Percentiles rank a stretch among this genome's conserved stretches.
phyloP scores from a whole-genome alignment of 2,888 invertebrate genomes.

The Drosophila macrospina region DNA sequence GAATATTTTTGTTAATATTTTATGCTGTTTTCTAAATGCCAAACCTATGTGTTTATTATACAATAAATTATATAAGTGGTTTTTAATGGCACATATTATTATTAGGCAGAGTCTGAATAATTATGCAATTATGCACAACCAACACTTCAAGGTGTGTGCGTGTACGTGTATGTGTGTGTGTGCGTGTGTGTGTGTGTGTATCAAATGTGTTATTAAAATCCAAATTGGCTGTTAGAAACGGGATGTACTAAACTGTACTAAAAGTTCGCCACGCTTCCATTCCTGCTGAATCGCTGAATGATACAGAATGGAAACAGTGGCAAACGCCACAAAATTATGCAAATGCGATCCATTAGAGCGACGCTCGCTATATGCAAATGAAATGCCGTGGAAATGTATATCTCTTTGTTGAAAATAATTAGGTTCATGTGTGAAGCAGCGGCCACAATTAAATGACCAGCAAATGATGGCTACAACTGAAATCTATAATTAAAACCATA shows the following conservation, averaged over 20 bases:
- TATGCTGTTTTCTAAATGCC: neutral
- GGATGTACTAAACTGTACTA: constrained; percentile 22
- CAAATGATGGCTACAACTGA: constrained; percentile 37
- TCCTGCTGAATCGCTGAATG: constrained; percentile 12
- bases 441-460: constrained; percentile 58
- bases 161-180: neutral
- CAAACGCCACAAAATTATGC: constrained; percentile 47
- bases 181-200: constrained; percentile 4
- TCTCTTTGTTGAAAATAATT: constrained; percentile 48
- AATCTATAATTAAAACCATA: constrained; percentile 64
- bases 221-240: constrained; percentile 16
- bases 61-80: constrained; percentile 17
- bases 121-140: constrained; percentile 35
- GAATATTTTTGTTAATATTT: neutral
- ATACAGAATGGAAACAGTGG: constrained; percentile 11
- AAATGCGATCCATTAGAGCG: constrained; percentile 52
- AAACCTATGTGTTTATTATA: neutral
- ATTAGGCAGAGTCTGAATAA: constrained; percentile 24
- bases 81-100: constrained; percentile 24
- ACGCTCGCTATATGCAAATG: constrained; percentile 58
- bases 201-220: constrained; percentile 31
- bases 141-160: constrained; percentile 12
- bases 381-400: constrained; percentile 55
- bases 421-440: constrained; percentile 43
- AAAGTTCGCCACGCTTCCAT: constrained; percentile 15